Evolutionary conservation across 2,888 invertebrate species (phyloP), one percentile per base, ranked within the genome.

Genomic region (Apodemia mormo): DNA sequence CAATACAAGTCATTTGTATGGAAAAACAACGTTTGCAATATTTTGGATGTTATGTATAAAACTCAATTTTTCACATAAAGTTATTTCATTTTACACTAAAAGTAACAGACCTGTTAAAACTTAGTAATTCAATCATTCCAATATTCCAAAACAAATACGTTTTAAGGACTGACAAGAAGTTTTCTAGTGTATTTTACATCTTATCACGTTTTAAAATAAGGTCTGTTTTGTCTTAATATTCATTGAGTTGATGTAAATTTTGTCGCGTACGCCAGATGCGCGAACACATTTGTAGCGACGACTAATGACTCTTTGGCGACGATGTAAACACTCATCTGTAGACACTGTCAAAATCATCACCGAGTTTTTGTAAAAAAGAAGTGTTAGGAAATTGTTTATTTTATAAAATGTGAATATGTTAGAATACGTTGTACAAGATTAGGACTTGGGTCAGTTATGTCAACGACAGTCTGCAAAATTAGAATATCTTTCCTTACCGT

Each of bases 221-320:
- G 65, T 61, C 29, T 14, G 33, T 9, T 56, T 3, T 40, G 6
- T 8, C 67, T 54, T 52, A 52, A 52, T n/a, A 52, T 1, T 52
- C n/a, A 7, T n/a, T n/a, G 14, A 14, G 2, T 67, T 52, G n/a
- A 6, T 79, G 78, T 79, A 79, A 85, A 88, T 83, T 79, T 81
- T 52, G 52, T 52, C 52, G n/a, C 52, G 79, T 87, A 79, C 77
- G 80, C 86, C 92, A 93, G 90, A 92, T 92, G 92, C 83, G 84
- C 80, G 71, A 75, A 78, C 81, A 82, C 81, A 81, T 80, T 80
- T 77, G 83, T 82, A 81, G 82, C 85, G 88, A 83, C 87, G 86
- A 90, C 93, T 93, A 92, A 93, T 92, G 92, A 90, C 85, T 85
- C 80, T 83, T 80, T 78, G 82, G 88, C 84, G 92, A 90, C 86